Percentiles rank a stretch among this genome's conserved stretches.
phyloP scores from a whole-genome alignment of 1,140 invertebrate species.

The Hirudo medicinalis region DNA sequence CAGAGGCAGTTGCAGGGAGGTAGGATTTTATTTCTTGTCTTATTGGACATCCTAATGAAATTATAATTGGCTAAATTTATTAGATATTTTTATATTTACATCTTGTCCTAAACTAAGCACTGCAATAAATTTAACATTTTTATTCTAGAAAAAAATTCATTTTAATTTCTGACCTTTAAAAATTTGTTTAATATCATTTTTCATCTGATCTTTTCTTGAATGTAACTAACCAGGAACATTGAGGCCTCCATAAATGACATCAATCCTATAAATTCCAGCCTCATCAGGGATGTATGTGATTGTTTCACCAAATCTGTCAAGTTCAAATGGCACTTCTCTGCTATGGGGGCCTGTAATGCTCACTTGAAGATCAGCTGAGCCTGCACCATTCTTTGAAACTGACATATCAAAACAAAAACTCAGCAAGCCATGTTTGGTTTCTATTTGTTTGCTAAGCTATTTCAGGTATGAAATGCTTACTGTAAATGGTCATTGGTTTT shows the following conservation, averaged over 20 bases:
- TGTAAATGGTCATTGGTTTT: constrained; percentile 38
- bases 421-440: background rate
- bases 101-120: background rate
- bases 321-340: constrained; percentile 65
- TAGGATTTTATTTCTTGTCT: constrained; percentile 14
- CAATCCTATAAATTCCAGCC: constrained; percentile 76
- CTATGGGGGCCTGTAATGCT: constrained; percentile 73
- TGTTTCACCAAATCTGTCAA: constrained; percentile 53
- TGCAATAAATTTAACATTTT: background rate
- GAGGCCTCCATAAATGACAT: constrained; percentile 70
- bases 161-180: background rate
- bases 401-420: constrained; percentile 28
- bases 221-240: constrained; percentile 42
- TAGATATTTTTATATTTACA: background rate
- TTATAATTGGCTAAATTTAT: background rate
- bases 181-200: background rate
- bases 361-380: constrained; percentile 74
- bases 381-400: constrained; percentile 74
- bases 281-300: constrained; percentile 73
- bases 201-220: too few relatives aligned
- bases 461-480: constrained; percentile 25
- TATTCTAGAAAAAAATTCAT: background rate
- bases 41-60: constrained; percentile 29
- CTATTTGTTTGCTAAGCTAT: too few relatives aligned
- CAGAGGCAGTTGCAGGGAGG: constrained; percentile 36